Evolutionary conservation across 2,888 invertebrate species (phyloP).

Genomic region (Anorthoa munda): DNA sequence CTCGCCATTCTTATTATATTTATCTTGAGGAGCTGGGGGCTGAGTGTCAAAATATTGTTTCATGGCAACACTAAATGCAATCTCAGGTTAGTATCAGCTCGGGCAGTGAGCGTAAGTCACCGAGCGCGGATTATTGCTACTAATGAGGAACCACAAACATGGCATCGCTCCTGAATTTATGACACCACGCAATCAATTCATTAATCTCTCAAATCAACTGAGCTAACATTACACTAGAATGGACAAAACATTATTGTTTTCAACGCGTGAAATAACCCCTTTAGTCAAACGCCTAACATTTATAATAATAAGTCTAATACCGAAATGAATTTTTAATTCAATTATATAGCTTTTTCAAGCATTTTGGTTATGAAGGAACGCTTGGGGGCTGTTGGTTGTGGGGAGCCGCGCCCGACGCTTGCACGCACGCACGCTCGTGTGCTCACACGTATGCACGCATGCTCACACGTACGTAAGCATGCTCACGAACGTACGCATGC

Average conservation of each 20-base stretch:
- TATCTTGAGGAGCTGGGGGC: background rate
- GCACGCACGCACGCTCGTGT: conserved; percentile 92
- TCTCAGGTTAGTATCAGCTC: conserved; percentile 67
- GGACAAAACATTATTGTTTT: conserved; percentile 66
- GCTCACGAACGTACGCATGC: conserved; percentile 96
- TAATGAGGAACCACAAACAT: conserved; percentile 47
- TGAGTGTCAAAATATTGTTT: conserved; percentile 6
- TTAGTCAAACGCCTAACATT: conserved; percentile 67
- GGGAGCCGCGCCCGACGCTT: conserved; percentile 53
- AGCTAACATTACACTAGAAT: conserved; percentile 67
- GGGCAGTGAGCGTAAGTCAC: conserved; percentile 74
- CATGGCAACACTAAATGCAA: conserved; percentile 64
- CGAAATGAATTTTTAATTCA: conserved; percentile 68
- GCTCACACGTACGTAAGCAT: conserved; percentile 92
- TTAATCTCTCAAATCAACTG: conserved; percentile 57
- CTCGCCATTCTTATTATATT: conserved; percentile 21
- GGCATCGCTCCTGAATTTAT: conserved; percentile 42
- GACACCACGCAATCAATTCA: conserved; percentile 53
- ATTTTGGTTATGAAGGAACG: conserved; percentile 60
- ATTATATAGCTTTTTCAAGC: conserved; percentile 55
- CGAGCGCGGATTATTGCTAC: conserved; percentile 70
- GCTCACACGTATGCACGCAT: conserved; percentile 91
- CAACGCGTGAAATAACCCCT: conserved; percentile 59
- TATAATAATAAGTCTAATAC: conserved; percentile 66
- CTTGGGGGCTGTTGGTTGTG: conserved; percentile 31